A percentile compares a stretch with the other conserved stretches of the same genome.
phyloP scores from a whole-genome alignment of 2,888 invertebrate species.

The Neoaliturus tenellus region DNA sequence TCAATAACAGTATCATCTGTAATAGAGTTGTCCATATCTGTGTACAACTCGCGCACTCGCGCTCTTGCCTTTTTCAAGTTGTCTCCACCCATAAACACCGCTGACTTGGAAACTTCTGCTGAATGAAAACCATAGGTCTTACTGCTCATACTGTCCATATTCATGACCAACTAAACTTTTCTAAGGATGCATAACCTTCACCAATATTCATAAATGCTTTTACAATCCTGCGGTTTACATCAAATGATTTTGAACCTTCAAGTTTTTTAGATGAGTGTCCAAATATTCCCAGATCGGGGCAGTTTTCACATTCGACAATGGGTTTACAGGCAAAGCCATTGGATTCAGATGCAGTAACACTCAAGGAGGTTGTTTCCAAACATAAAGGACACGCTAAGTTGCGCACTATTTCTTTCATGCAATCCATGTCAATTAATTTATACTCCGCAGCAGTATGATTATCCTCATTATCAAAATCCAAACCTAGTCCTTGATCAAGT shows the following conservation, averaged over 20 bases:
- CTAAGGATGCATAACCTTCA: background rate
- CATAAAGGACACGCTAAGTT: background rate
- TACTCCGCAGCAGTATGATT: background rate
- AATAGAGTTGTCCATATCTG: background rate
- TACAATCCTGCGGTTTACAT: conserved; percentile 8
- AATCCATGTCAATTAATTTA: conserved; percentile 33
- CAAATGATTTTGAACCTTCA: background rate
- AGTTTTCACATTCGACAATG: background rate
- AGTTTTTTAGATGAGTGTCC: background rate
- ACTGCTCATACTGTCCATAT: conserved; percentile 21
- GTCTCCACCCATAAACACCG: background rate
- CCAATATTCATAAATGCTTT: background rate
- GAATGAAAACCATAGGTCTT: background rate
- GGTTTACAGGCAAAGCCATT: background rate
- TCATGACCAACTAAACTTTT: conserved; percentile 25
- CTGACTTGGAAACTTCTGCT: background rate
- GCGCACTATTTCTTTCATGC: background rate
- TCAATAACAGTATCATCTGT: background rate
- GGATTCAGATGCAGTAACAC: background rate
- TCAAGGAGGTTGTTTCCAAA: background rate
- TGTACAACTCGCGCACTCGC: background rate
- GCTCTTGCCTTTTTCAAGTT: background rate
- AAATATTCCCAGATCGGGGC: background rate
- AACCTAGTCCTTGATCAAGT: background rate
- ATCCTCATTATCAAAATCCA: background rate